Conservation (phyloP, 1,140 invertebrate species). For the Probaryconus sp. region DNA sequence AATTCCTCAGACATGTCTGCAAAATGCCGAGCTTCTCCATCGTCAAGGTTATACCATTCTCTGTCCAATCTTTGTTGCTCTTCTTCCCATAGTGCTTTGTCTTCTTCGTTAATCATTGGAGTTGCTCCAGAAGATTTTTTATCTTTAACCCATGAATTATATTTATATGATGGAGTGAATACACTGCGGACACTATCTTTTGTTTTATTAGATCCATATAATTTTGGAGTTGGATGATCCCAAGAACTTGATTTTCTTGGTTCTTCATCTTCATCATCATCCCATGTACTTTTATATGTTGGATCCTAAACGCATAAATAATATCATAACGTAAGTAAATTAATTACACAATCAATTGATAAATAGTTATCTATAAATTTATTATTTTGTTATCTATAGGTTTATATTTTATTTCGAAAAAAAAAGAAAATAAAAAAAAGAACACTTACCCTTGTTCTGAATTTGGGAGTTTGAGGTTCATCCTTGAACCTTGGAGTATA, state of each 20-base stretch:
- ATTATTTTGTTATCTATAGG: too few relatives aligned
- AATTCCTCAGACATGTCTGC: conserved; percentile 93
- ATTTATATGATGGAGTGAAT: conserved; percentile 93
- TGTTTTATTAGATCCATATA: conserved; percentile 72
- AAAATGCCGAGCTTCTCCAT: conserved; percentile 96
- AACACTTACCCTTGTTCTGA: conserved; percentile 65
- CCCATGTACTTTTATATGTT: conserved; percentile 90
- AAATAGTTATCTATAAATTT: too few relatives aligned
- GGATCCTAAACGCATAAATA: conserved; percentile 84
- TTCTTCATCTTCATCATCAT: conserved; percentile 87
- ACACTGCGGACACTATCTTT: conserved; percentile 80
- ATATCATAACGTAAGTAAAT: too few relatives aligned
- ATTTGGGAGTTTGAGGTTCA: conserved; percentile 89
- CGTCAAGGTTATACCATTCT: conserved; percentile 97
- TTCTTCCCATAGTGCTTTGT: conserved; percentile 92
- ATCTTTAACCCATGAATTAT: conserved; percentile 87
- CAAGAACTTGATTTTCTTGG: conserved; percentile 87
- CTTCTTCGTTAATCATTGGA: conserved; percentile 81
- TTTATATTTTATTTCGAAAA: neutral
- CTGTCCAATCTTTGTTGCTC: conserved; percentile 93
- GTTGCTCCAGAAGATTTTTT: conserved; percentile 82
- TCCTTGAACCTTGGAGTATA: conserved; percentile 60
- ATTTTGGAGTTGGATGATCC: conserved; percentile 93
- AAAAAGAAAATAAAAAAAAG: neutral
- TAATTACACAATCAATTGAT: too few relatives aligned